Conservation (phyloP, 2,113 vertebrate species). For the Callipepla californica region DNA sequence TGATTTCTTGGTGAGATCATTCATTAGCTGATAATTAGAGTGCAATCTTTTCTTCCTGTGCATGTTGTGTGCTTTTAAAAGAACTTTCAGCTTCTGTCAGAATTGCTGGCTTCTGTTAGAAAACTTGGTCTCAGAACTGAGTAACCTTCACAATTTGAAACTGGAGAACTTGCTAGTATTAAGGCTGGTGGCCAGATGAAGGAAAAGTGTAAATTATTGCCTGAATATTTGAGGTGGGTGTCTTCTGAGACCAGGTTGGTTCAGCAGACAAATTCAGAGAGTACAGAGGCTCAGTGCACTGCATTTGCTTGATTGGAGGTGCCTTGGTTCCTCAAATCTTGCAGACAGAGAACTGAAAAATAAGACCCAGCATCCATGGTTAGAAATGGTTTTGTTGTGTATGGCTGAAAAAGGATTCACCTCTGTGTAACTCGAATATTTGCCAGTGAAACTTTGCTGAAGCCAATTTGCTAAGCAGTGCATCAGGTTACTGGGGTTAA, state of each 20-base stretch:
- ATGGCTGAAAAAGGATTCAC: not conserved
- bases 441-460: not conserved
- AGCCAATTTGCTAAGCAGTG: not conserved
- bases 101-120: not conserved
- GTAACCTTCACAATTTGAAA: not conserved
- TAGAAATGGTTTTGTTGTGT: not conserved
- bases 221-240: not conserved
- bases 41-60: not conserved
- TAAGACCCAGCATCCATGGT: fast-evolving
- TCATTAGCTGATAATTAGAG: not conserved
- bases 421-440: not conserved
- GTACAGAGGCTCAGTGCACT: not conserved
- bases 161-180: not conserved
- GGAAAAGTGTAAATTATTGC: not conserved
- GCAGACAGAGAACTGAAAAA: fast-evolving
- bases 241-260: not conserved
- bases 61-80: not conserved
- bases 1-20: not conserved
- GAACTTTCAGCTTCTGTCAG: not conserved
- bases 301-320: not conserved
- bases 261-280: not conserved
- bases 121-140: not conserved
- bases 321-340: not conserved
- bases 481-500: not conserved
- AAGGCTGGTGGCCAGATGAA: not conserved